These are phyloP conservation scores for Enoplosus armatus DNA, from an alignment of 2,797 vertebrate species.

Conservation along the genomic window DNA sequence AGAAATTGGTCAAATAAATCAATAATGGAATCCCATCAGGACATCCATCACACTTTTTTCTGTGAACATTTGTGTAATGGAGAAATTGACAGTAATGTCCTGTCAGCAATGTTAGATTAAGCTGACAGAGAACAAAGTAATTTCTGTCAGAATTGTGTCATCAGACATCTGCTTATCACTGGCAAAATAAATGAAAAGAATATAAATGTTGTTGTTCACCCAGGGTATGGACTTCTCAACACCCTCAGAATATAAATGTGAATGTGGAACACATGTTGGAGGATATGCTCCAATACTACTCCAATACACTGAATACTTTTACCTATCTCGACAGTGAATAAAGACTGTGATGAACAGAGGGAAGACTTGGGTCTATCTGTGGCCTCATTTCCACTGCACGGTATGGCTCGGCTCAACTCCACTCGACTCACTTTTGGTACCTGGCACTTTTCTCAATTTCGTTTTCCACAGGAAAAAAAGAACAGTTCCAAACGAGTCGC, in stretches of 20 bases:
- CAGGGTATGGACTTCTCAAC: neutral
- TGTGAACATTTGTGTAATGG: slow-evolving; percentile 47
- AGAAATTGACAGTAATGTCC: slow-evolving; percentile 45
- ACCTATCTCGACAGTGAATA: neutral
- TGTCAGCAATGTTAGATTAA: slow-evolving; percentile 48
- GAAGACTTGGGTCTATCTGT: neutral
- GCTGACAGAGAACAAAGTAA: slow-evolving; percentile 42
- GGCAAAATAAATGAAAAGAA: slow-evolving; percentile 42
- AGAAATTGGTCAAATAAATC: slow-evolving; percentile 65
- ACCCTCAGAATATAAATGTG: slow-evolving; percentile 16
- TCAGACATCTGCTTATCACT: slow-evolving; percentile 50
- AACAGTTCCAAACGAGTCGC: too few species aligned
- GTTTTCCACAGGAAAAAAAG: too few species aligned
- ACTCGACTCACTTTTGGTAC: too few species aligned
- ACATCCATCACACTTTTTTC: slow-evolving; percentile 45
- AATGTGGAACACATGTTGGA: slow-evolving; percentile 13
- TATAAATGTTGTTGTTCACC: slow-evolving; percentile 21
- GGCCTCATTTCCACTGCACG: too few species aligned
- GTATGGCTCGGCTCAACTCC: too few species aligned
- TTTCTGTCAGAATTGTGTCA: slow-evolving; percentile 41
- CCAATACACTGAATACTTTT: neutral
- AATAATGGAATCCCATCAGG: slow-evolving; percentile 49
- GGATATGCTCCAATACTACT: neutral
- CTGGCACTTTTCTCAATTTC: too few species aligned
- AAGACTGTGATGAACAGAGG: neutral